phyloP scores from a whole-genome alignment of 2,888 invertebrate species.

The Halictus quadricinctus region DNA sequence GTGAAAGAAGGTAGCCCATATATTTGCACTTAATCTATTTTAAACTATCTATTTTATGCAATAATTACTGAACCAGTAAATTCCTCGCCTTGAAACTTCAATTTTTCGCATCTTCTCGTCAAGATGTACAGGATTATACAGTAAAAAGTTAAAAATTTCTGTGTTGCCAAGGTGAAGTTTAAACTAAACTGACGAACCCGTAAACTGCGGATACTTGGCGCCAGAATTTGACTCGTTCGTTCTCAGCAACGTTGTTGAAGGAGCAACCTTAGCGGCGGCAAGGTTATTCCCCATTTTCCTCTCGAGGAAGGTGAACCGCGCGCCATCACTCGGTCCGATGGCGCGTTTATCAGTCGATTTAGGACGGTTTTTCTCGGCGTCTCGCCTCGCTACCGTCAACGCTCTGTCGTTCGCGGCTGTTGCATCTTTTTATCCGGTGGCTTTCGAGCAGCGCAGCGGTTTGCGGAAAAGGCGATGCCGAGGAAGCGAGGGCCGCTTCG shows the following conservation, averaged over 20 bases:
- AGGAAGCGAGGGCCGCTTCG: constrained; percentile 65
- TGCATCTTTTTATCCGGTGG: constrained; percentile 51
- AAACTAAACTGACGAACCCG: too few relatives aligned
- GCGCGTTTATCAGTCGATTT: constrained; percentile 66
- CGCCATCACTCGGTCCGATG: neutral
- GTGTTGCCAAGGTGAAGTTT: too few relatives aligned
- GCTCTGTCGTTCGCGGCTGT: constrained; percentile 42
- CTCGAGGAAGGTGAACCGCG: neutral
- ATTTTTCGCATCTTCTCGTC: too few relatives aligned
- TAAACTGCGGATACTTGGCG: too few relatives aligned
- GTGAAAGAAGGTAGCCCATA: neutral
- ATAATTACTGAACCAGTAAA: too few relatives aligned
- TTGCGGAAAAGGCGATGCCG: constrained; percentile 68
- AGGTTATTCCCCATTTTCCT: neutral
- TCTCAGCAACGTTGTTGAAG: neutral
- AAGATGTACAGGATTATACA: too few relatives aligned
- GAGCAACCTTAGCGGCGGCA: neutral
- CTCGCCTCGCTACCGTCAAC: constrained; percentile 26
- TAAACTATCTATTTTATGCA: too few relatives aligned
- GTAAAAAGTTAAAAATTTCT: too few relatives aligned
- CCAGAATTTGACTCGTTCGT: neutral
- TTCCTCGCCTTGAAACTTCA: too few relatives aligned
- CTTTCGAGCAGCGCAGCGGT: neutral
- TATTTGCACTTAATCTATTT: neutral
- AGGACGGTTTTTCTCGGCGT: constrained; percentile 58